A percentile compares a stretch with the other conserved stretches of the same genome.
phyloP scores from a whole-genome alignment of 2,113 vertebrate species.

The Crotalus tigris region DNA sequence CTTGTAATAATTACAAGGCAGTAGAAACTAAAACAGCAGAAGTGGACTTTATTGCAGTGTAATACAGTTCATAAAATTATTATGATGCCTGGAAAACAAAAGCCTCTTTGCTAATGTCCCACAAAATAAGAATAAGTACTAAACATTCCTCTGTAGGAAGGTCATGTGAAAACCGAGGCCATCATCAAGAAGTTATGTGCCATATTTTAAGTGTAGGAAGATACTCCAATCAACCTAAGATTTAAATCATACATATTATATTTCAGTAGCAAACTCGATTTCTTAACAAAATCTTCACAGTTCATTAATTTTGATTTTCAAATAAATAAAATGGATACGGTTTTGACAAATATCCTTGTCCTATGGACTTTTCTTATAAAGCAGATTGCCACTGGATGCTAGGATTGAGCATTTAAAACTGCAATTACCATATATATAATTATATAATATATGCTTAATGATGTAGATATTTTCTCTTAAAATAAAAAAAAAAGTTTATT shows the following conservation, averaged over 20 bases:
- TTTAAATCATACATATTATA: background rate
- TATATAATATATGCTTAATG: no score
- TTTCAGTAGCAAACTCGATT: background rate
- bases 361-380: conserved; percentile 15
- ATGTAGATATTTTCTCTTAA: background rate
- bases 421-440: background rate
- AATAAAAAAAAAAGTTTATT: background rate
- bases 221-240: background rate
- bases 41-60: background rate
- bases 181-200: background rate
- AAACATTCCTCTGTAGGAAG: background rate
- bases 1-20: background rate
- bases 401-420: conserved; percentile 9
- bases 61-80: background rate
- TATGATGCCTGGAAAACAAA: background rate
- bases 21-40: background rate
- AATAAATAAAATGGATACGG: conserved; percentile 22
- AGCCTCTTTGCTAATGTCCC: background rate
- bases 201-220: background rate
- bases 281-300: conserved; percentile 33
- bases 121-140: background rate
- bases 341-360: background rate
- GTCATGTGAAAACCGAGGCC: background rate
- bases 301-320: conserved; percentile 39
- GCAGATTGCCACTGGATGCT: background rate